Evolutionary conservation across 2,113 vertebrate genomes (phyloP).

Genomic region (Crotalus horridus): DNA sequence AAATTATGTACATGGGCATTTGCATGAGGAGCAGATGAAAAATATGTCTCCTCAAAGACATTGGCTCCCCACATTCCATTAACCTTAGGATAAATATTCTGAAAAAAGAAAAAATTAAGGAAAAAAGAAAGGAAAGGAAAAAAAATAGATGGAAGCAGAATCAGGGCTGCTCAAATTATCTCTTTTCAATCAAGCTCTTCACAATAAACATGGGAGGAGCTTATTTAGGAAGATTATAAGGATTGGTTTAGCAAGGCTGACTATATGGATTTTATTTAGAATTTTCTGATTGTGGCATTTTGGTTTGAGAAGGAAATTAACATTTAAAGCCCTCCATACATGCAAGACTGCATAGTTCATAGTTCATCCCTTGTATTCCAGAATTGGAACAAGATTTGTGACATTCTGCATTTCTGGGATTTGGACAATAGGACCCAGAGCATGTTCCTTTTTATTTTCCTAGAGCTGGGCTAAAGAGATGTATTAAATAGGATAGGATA

Average conservation of each 20-base stretch:
- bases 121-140: neutral
- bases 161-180: neutral
- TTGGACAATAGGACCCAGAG: neutral
- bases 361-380: neutral
- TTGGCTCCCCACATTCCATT: neutral
- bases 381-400: neutral
- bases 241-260: neutral
- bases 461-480: neutral
- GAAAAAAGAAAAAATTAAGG: neutral
- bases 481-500: neutral
- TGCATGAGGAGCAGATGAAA: neutral
- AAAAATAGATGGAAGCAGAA: neutral
- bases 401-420: neutral
- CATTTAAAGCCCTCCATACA: neutral
- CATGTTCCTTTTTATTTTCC: neutral
- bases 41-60: neutral
- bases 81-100: neutral
- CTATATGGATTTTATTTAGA: neutral
- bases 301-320: neutral
- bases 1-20: neutral
- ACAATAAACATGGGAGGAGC: neutral
- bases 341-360: neutral
- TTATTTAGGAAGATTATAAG: neutral
- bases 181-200: neutral
- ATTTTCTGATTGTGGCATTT: neutral